Evolutionary conservation across 2,113 vertebrate species (phyloP), one percentile per base, ranked within the genome.

Genomic region (Bettongia penicillata): DNA sequence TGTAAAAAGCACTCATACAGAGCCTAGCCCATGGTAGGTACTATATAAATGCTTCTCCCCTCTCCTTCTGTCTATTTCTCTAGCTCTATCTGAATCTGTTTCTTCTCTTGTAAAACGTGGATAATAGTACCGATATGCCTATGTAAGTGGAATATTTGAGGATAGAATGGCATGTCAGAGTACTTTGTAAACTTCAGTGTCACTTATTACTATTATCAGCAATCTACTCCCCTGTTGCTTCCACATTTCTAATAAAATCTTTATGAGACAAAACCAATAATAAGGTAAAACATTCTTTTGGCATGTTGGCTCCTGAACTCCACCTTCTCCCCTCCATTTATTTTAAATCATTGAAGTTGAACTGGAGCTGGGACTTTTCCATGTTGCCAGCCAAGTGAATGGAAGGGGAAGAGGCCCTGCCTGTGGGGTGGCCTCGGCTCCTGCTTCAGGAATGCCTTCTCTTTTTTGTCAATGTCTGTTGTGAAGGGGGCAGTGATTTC

Each of bases 311-410:
- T 92, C 53, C 3, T 48, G 48, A 90, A 5, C 68, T 8, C 31
- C 16, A 84, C n/a, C 19, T 23, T n/a, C 68, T 8, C 19, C 68
- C 19, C 68, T 77, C 5, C 68, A 84, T 84, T 84, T 84, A 43
- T 84, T 43, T 84, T n/a, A 84, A 84, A 84, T 84, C 68, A 43
- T 43, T 84, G n/a, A 23, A 84, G 68, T 43, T 43, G 68, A 84
- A 43, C 68, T 84, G n/a, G n/a, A 53, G 93, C 61, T 90, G 51
- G 77, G 91, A 68, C 97, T 97, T 98, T 97, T 96, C 96, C 96
- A 91, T 90, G 96, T 96, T 94, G 22, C 68, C 5, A 23, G 51
- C 84, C n/a, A 97, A 96, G 91, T 93, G 97, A 93, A 93, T 0
- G 96, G 0, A 89, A 0, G 0, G 57, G 90, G 91, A 91, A 0